Percentiles rank a stretch among this genome's conserved stretches.
These are phyloP conservation scores for Pelobates cultripes DNA, from an alignment of 2,797 vertebrate species.

Conservation along the genomic window DNA sequence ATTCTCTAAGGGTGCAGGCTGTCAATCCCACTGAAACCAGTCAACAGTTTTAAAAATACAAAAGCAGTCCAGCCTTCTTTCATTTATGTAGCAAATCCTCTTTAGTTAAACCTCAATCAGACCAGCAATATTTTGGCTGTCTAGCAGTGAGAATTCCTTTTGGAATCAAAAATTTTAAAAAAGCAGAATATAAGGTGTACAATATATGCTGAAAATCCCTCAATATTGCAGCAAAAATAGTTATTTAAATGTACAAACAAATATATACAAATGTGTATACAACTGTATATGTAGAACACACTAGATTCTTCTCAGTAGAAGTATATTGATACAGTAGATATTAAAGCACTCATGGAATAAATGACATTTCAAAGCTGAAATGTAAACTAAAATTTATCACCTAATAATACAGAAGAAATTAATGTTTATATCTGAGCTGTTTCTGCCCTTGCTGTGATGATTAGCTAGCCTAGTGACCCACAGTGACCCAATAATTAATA, in stretches of 20 bases:
- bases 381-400: conserved; percentile 43
- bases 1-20: no score
- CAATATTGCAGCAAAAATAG: no score
- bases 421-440: conserved; percentile 41
- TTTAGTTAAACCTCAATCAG: no score
- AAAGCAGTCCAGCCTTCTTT: no score
- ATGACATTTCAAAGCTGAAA: conserved; percentile 20
- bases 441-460: conserved; percentile 25
- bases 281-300: neutral
- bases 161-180: no score
- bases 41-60: no score
- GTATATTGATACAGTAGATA: conserved; percentile 24
- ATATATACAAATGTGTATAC: neutral
- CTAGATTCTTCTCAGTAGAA: conserved; percentile 7
- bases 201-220: no score
- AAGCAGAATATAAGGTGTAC: no score
- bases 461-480: conserved; percentile 17
- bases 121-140: no score
- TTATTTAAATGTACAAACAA: neutral
- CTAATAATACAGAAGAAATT: conserved; percentile 46
- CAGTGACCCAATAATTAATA: conserved; percentile 21
- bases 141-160: no score
- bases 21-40: no score
- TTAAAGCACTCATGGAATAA: conserved; percentile 20
- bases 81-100: no score